phyloP scores from a whole-genome alignment of 1,140 invertebrate species.

The Macrocentrus cingulum region DNA sequence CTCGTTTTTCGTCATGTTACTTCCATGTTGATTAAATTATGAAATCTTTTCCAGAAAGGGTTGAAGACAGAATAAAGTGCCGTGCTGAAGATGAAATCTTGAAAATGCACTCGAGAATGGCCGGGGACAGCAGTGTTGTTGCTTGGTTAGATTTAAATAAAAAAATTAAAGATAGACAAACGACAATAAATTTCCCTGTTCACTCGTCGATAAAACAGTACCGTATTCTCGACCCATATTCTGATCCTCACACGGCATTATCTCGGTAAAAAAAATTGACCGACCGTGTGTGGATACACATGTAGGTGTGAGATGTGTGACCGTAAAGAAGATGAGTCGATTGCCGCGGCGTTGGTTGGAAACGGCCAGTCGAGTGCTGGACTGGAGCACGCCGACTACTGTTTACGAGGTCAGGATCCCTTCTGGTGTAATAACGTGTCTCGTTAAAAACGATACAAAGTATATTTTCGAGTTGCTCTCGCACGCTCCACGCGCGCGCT shows the following conservation, averaged over 20 bases:
- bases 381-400: slow-evolving; percentile 20
- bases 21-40: too few species aligned
- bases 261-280: not conserved
- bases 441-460: slow-evolving; percentile 23
- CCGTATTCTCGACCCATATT: slow-evolving; percentile 1
- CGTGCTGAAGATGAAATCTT: too few species aligned
- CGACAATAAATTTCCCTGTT: too few species aligned
- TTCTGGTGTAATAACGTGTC: slow-evolving; percentile 12
- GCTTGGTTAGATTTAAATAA: too few species aligned
- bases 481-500: not conserved
- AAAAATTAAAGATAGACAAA: too few species aligned
- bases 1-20: too few species aligned
- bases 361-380: slow-evolving; percentile 11
- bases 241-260: not conserved
- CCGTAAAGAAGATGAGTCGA: slow-evolving; percentile 35
- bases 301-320: not conserved
- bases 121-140: too few species aligned
- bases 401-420: slow-evolving; percentile 25
- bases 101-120: too few species aligned
- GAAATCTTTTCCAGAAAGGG: too few species aligned
- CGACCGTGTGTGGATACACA: not conserved
- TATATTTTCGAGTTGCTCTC: slow-evolving; percentile 14
- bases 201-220: too few species aligned
- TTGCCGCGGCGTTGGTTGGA: slow-evolving; percentile 18
- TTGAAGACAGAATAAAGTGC: too few species aligned